Conservation (phyloP, 2,888 invertebrate species). For the Pinctada fucata region DNA sequence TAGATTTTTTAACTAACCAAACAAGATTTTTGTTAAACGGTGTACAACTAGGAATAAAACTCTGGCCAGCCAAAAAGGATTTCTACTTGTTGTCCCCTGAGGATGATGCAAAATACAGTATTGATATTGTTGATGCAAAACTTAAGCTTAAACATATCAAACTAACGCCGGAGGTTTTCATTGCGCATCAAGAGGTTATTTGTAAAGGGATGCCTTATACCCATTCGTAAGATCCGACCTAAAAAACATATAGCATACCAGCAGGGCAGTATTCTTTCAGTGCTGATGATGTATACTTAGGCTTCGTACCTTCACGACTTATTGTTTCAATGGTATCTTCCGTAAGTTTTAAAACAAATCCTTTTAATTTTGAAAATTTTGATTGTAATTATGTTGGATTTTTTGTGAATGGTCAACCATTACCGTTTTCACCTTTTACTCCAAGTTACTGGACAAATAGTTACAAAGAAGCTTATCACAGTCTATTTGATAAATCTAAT, state of each 20-base stretch:
- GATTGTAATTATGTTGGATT: not conserved
- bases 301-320: not conserved
- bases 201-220: not conserved
- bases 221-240: not conserved
- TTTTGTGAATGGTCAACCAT: not conserved
- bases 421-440: not conserved
- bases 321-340: not conserved
- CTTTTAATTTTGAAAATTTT: conserved; percentile 1
- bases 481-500: not conserved
- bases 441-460: not conserved
- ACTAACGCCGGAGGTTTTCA: not conserved
- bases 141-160: conserved; percentile 1
- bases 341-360: conserved; percentile 1
- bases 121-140: not conserved
- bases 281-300: not conserved
- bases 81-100: not conserved
- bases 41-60: not conserved
- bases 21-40: not conserved
- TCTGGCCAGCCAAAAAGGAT: conserved; percentile 1
- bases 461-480: not conserved
- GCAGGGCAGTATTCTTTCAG: not conserved
- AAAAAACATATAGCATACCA: not conserved
- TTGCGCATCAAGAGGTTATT: not conserved
- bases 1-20: not conserved
- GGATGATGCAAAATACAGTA: not conserved